These are phyloP conservation scores for Atta texana DNA, from an alignment of 1,140 invertebrate species.

Conservation along the genomic window DNA sequence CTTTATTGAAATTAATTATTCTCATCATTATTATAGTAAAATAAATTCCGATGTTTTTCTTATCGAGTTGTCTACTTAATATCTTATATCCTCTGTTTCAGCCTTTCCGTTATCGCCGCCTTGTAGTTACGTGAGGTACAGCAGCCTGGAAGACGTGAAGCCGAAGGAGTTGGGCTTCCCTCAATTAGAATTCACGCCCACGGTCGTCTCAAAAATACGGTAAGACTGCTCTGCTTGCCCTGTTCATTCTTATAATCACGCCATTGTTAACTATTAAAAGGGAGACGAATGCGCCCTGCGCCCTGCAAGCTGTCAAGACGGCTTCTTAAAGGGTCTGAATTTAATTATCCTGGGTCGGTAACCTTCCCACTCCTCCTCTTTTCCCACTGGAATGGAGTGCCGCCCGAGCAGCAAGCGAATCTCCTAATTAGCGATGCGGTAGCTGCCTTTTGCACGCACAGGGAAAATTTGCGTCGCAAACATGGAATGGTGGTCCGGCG, in stretches of 20 bases:
- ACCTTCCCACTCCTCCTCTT: neutral
- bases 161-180: slow-evolving; percentile 83
- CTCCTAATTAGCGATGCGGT: slow-evolving; percentile 58
- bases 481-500: slow-evolving; percentile 12
- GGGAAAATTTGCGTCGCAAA: slow-evolving; percentile 48
- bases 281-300: neutral
- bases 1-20: slow-evolving; percentile 22
- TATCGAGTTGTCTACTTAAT: slow-evolving; percentile 1
- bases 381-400: neutral
- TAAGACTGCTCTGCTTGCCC: slow-evolving; percentile 63
- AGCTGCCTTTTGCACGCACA: slow-evolving; percentile 52
- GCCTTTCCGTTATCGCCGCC: slow-evolving; percentile 75
- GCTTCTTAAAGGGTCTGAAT: slow-evolving; percentile 49
- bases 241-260: slow-evolving; percentile 38
- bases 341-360: slow-evolving; percentile 53
- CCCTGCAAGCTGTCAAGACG: slow-evolving; percentile 18
- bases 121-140: slow-evolving; percentile 83
- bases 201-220: slow-evolving; percentile 86
- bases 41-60: neutral
- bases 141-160: slow-evolving; percentile 83
- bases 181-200: slow-evolving; percentile 84
- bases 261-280: slow-evolving; percentile 45
- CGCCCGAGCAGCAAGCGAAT: slow-evolving; percentile 19
- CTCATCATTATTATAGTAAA: neutral
- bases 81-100: slow-evolving; percentile 74